phyloP scores from a whole-genome alignment of 2,888 invertebrate genomes.

The Cheilosia vernalis region DNA sequence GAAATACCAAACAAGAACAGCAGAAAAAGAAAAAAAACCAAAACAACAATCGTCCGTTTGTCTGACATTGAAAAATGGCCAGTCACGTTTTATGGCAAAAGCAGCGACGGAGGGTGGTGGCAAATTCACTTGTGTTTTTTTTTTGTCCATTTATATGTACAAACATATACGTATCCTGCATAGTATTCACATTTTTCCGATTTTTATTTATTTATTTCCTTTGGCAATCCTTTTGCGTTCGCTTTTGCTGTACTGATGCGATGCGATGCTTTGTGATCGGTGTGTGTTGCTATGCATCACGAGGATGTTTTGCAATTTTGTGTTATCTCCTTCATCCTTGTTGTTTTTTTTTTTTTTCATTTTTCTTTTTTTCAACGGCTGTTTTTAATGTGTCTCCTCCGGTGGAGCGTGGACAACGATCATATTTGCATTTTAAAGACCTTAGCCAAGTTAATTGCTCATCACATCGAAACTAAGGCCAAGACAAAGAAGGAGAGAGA shows the following conservation, averaged over 20 bases:
- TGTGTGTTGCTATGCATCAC: slow-evolving; percentile 71
- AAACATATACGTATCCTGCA: slow-evolving; percentile 48
- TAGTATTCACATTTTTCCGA: slow-evolving; percentile 68
- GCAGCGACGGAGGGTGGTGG: neutral
- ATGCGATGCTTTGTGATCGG: slow-evolving; percentile 17
- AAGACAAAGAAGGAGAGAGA: slow-evolving; percentile 15
- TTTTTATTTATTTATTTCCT: slow-evolving; percentile 77
- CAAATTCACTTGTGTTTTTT: slow-evolving; percentile 53
- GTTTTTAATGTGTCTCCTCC: slow-evolving; percentile 67
- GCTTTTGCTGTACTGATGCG: neutral
- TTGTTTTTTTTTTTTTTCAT: slow-evolving; percentile 3
- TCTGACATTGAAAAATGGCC: slow-evolving; percentile 84
- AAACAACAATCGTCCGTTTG: slow-evolving; percentile 79
- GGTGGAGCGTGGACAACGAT: slow-evolving; percentile 16
- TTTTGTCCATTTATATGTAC: slow-evolving; percentile 36
- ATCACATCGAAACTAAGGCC: slow-evolving; percentile 29
- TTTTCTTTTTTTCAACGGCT: slow-evolving; percentile 38
- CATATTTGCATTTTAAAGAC: slow-evolving; percentile 71
- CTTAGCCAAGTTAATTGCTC: slow-evolving; percentile 60
- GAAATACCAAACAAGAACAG: slow-evolving; percentile 70
- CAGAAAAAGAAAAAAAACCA: slow-evolving; percentile 52
- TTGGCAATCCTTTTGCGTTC: slow-evolving; percentile 62
- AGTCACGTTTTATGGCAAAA: slow-evolving; percentile 82
- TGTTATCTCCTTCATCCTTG: slow-evolving; percentile 48
- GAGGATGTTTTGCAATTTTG: slow-evolving; percentile 62